These are phyloP conservation scores for Tenthredo amoena DNA, from an alignment of 2,888 invertebrate genomes.

Conservation along the genomic window DNA sequence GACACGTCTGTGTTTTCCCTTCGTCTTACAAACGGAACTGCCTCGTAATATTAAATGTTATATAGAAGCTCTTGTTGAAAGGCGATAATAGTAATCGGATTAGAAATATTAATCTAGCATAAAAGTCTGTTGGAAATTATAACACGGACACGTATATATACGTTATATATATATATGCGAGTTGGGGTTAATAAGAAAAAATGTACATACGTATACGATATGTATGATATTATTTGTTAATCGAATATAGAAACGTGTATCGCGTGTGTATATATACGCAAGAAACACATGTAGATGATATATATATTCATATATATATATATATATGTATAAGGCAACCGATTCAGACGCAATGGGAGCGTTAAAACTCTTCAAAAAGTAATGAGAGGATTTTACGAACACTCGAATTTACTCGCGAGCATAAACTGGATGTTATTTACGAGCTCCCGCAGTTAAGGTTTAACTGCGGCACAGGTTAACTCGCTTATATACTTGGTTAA, in stretches of 20 bases:
- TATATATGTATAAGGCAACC: background rate
- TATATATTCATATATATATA: no score
- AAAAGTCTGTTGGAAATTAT: background rate
- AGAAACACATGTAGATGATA: background rate
- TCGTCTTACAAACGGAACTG: background rate
- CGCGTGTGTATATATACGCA: background rate
- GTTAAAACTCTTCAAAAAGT: constrained; percentile 44
- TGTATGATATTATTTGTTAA: background rate
- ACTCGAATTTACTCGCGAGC: constrained; percentile 50
- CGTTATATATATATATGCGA: background rate
- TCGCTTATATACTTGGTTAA: constrained; percentile 42
- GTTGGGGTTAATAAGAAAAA: no score
- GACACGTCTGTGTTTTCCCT: background rate
- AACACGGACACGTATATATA: background rate
- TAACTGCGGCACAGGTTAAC: constrained; percentile 33
- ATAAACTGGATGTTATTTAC: constrained; percentile 51
- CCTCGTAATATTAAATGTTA: background rate
- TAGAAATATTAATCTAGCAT: constrained; percentile 27
- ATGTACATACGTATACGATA: no score
- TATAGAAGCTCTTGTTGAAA: background rate
- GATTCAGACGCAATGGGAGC: background rate
- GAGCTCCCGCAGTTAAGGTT: constrained; percentile 40
- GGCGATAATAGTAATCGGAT: constrained; percentile 35
- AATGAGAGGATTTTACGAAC: constrained; percentile 52
- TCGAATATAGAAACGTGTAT: background rate